These are phyloP conservation scores for Halictus quadricinctus DNA, from an alignment of 2,888 invertebrate species.

Conservation along the genomic window DNA sequence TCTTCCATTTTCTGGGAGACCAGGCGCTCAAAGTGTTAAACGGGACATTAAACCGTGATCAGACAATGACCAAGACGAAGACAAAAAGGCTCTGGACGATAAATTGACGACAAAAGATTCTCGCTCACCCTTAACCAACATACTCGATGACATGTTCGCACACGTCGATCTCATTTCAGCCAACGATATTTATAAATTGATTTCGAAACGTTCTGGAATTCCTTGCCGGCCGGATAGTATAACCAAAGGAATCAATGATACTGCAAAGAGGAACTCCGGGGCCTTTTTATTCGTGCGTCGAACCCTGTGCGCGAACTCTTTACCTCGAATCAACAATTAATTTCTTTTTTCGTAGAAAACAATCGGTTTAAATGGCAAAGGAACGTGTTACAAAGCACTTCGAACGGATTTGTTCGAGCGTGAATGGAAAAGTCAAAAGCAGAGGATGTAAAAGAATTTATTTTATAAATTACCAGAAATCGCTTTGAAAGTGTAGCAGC, in stretches of 20 bases:
- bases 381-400: conserved; percentile 5
- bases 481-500: neutral
- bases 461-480: conserved; percentile 6
- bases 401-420: conserved; percentile 6
- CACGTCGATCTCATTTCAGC: too few species aligned
- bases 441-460: conserved; percentile 10
- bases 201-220: neutral
- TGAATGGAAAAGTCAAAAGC: conserved; percentile 13
- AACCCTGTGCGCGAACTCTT: neutral
- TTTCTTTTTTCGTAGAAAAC: conserved; percentile 8
- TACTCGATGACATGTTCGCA: neutral
- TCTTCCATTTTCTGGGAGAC: neutral
- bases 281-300: neutral
- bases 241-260: neutral
- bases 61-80: too few species aligned
- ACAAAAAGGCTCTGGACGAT: too few species aligned
- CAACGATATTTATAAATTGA: neutral
- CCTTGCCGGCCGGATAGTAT: neutral
- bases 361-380: neutral
- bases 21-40: neutral
- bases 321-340: conserved; percentile 14
- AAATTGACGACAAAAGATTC: neutral
- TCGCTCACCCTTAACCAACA: neutral
- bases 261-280: neutral
- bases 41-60: neutral